Evolutionary conservation across 2,797 vertebrate genomes (phyloP).

Genomic region (Rhincodon typus): DNA sequence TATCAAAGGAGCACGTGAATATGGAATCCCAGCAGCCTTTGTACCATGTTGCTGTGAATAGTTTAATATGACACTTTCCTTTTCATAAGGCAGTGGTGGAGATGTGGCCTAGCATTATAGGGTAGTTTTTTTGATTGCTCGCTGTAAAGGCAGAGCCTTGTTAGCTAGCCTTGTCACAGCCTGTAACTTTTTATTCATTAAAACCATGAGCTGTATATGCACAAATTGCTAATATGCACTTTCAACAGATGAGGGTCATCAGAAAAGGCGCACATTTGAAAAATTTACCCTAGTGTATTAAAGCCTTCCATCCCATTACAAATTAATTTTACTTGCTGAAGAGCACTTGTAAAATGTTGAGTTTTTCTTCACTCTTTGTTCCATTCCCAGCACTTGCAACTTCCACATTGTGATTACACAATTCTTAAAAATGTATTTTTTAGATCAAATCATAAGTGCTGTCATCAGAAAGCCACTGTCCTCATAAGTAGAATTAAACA

Average conservation of each 20-base stretch:
- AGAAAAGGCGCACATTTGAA: background rate
- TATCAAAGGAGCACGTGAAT: slow-evolving; percentile 46
- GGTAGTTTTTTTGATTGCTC: background rate
- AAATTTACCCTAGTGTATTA: background rate
- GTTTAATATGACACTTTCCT: background rate
- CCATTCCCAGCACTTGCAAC: background rate
- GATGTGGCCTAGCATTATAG: background rate
- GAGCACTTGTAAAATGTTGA: background rate
- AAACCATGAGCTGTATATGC: background rate
- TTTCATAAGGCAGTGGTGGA: background rate
- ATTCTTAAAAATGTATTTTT: background rate
- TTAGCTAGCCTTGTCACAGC: slow-evolving; percentile 12
- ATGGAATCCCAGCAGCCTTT: slow-evolving; percentile 51
- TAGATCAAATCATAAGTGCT: background rate
- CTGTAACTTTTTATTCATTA: background rate
- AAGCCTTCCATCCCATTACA: background rate
- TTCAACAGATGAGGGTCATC: background rate
- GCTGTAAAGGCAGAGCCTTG: background rate
- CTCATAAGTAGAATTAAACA: background rate
- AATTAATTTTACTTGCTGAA: background rate
- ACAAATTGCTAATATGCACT: background rate
- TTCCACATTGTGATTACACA: background rate
- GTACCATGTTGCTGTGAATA: slow-evolving; percentile 44
- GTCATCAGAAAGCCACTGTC: background rate
- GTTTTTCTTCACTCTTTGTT: background rate